These are phyloP conservation scores for Sympetrum striolatum DNA, from an alignment of 2,888 invertebrate genomes.

Conservation along the genomic window DNA sequence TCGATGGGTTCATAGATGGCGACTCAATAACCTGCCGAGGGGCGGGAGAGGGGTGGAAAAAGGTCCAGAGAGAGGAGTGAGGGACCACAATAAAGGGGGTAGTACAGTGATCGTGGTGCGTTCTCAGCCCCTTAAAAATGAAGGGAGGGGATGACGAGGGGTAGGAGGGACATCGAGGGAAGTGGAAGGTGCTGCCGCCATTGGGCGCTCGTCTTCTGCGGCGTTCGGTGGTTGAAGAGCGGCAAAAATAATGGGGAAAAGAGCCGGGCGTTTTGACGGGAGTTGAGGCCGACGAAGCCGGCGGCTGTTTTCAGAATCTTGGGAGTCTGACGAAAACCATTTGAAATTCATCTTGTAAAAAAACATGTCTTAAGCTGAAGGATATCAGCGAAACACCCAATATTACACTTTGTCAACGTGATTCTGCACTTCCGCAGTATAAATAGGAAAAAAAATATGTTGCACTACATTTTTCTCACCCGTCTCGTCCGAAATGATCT, in stretches of 20 bases:
- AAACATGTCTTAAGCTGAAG: not conserved
- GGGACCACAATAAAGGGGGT: conserved; percentile 45
- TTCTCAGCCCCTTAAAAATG: not conserved
- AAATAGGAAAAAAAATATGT: not conserved
- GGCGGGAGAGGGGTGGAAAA: conserved; percentile 43
- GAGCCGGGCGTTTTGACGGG: not conserved
- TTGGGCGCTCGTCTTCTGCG: not conserved
- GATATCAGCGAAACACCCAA: not conserved
- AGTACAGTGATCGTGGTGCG: not conserved
- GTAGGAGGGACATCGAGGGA: not conserved
- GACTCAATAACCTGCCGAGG: conserved; percentile 38
- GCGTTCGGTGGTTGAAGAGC: not conserved
- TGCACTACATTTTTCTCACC: too few relatives aligned
- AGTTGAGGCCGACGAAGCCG: not conserved
- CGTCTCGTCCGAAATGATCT: too few relatives aligned
- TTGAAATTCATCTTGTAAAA: not conserved
- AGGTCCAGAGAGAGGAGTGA: conserved; percentile 44
- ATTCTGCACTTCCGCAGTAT: not conserved
- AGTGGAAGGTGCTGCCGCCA: not conserved
- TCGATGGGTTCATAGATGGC: conserved; percentile 43
- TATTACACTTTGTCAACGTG: not conserved
- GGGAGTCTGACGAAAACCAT: not conserved
- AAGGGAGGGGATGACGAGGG: not conserved
- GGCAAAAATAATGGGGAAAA: not conserved
- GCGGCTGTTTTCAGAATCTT: not conserved